phyloP scores from a whole-genome alignment of 2,797 vertebrate species.

The Anolis apletophallus region DNA sequence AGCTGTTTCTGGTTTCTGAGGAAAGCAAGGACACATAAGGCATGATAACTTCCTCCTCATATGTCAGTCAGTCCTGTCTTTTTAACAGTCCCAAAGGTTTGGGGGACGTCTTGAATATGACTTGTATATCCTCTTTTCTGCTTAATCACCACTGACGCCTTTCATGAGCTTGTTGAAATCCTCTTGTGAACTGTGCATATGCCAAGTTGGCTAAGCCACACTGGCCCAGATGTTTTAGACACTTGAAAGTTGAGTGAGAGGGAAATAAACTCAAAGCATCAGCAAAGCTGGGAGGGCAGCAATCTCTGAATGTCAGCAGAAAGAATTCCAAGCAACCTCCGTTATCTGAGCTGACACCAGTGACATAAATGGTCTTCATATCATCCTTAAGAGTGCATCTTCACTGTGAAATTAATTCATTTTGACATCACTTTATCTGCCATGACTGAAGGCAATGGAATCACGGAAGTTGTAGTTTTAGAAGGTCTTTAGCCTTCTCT shows the following conservation, averaged over 20 bases:
- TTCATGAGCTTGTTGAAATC: conserved; percentile 25
- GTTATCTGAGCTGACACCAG: neutral
- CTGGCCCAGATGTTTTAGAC: conserved; percentile 25
- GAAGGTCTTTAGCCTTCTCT: too few relatives aligned
- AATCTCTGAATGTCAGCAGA: neutral
- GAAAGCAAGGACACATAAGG: neutral
- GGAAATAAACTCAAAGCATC: neutral
- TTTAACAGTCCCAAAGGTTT: neutral
- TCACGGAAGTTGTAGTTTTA: too few relatives aligned
- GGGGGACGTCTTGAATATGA: neutral
- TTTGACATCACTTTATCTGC: too few relatives aligned
- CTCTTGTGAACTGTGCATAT: conserved; percentile 11
- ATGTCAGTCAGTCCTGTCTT: conserved; percentile 2
- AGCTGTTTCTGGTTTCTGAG: neutral
- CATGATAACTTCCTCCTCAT: neutral
- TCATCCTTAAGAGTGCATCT: neutral
- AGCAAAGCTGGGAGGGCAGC: neutral
- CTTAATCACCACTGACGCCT: conserved; percentile 19
- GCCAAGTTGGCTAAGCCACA: conserved; percentile 17
- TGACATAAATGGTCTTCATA: neutral
- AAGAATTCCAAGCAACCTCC: neutral
- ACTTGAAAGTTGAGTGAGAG: neutral
- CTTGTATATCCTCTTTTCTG: conserved; percentile 21
- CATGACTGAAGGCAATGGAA: too few relatives aligned
- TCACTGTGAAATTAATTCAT: too few relatives aligned